phyloP scores from a whole-genome alignment of 2,888 invertebrate genomes.

The Thereva nobilitata region DNA sequence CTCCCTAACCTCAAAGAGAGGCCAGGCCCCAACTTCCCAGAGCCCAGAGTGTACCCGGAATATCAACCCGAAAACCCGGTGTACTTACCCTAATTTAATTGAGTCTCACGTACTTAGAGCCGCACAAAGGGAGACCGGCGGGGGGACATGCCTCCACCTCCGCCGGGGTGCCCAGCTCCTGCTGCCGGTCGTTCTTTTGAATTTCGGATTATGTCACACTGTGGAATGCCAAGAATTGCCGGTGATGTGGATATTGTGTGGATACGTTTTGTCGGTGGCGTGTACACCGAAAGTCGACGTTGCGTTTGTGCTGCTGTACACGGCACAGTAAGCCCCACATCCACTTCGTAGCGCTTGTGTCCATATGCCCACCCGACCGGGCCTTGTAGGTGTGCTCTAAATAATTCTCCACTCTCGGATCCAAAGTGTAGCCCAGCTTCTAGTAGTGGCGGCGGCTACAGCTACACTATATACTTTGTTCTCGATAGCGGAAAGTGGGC shows the following conservation, averaged over 20 bases:
- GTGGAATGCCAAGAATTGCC: constrained; percentile 34
- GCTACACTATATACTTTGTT: neutral
- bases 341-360: neutral
- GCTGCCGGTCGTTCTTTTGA: constrained; percentile 13
- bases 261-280: no score
- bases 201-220: constrained; percentile 30
- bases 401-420: constrained; percentile 11
- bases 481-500: constrained; percentile 26
- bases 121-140: neutral
- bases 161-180: no score
- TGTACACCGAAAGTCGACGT: no score
- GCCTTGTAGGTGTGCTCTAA: constrained; percentile 31
- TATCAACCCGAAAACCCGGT: neutral
- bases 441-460: no score
- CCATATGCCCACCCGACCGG: constrained; percentile 14
- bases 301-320: no score
- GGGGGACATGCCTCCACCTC: no score
- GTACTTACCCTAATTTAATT: constrained; percentile 20
- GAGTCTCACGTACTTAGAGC: neutral
- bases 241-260: constrained; percentile 3
- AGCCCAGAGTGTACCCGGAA: no score
- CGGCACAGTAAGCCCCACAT: no score
- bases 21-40: no score
- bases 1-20: no score
- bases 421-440: no score